phyloP scores from a whole-genome alignment of 1,140 invertebrate species.

The Drosophila bocqueti region DNA sequence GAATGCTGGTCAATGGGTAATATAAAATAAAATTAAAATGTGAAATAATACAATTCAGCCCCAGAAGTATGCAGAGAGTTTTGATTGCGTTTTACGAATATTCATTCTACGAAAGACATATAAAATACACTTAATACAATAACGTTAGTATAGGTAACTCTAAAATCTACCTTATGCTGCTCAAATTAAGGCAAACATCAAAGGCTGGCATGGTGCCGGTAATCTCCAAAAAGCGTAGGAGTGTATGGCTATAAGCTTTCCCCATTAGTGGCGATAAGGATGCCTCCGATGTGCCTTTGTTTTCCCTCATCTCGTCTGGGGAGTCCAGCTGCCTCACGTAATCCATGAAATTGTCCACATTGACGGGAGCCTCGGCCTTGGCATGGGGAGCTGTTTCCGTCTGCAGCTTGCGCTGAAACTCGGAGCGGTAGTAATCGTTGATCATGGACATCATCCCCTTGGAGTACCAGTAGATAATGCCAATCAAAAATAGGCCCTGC shows the following conservation, averaged over 20 bases:
- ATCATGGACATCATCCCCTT: conserved; percentile 83
- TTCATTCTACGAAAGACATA: conserved; percentile 36
- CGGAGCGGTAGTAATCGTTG: conserved; percentile 82
- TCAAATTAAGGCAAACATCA: conserved; percentile 42
- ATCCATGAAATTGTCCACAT: conserved; percentile 76
- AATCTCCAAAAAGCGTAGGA: conserved; percentile 57
- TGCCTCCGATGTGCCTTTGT: background rate
- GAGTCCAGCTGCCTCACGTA: conserved; percentile 68
- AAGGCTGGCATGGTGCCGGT: conserved; percentile 34
- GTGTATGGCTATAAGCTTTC: conserved; percentile 8
- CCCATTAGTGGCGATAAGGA: background rate
- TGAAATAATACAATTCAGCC: background rate
- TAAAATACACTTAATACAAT: conserved; percentile 15
- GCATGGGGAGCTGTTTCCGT: conserved; percentile 11
- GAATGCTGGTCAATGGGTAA: too few relatives aligned
- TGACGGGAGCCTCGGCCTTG: conserved; percentile 44
- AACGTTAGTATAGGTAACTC: background rate
- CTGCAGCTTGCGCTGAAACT: conserved; percentile 76
- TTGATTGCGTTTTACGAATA: background rate
- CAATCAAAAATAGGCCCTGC: conserved; percentile 76
- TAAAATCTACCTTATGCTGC: conserved; percentile 40
- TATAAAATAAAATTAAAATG: background rate
- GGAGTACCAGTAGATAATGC: conserved; percentile 83
- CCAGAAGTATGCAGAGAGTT: conserved; percentile 24
- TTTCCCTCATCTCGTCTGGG: conserved; percentile 2